Base-by-base conservation (phyloP, 2,888 invertebrate genomes). In the Itoplectis maculator region DNA sequence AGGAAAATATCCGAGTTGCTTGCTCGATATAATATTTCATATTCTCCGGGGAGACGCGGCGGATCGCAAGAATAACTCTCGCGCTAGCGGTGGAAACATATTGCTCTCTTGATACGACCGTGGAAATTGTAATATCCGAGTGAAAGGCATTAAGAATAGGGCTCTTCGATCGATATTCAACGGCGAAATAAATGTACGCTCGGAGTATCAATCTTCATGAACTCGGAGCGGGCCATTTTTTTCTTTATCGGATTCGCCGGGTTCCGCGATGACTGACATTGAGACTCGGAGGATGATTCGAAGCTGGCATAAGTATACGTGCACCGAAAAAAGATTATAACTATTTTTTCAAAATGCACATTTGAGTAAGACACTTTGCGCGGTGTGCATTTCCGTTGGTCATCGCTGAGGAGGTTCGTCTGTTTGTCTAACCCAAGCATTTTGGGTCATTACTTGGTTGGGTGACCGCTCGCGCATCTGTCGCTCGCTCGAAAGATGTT, bases 21-120 rank as follows among this genome's bases (percentile, higher is more conserved):
- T 20, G 65, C 65, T 65, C 45, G 23, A 65, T 45, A 65, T 42
- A 23, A 45, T 45, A 15, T 65, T 65, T 45, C 20, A 45, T 65
- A 65, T n/a, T 65, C 65, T 65, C 45, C 23, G 13, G 40, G 20
- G 35, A 11, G n/a, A n/a, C n/a, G 8, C 11, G 40, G 40, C 40
- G 23, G 37, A 65, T 23, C 65, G 42, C 6, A 42, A 65, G 45
- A 45, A 45, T 45, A 61, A n/a, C 61, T 61, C 37, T 9, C 15
- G 40, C 9, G 15, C 9, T 8, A 37, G 37, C 18, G 37, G 37
- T 37, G 37, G 35, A 61, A 61, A 61, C 35, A 61, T 61, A 61
- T 61, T 61, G 61, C 61, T 40, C 37, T 61, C 61, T 61, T 40
- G 61, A 61, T 61, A 37, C 61, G 37, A 37, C 18, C 7, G 35